Evolutionary conservation across 2,797 vertebrate species (phyloP).

Genomic region (Cephalopachus bancanus): DNA sequence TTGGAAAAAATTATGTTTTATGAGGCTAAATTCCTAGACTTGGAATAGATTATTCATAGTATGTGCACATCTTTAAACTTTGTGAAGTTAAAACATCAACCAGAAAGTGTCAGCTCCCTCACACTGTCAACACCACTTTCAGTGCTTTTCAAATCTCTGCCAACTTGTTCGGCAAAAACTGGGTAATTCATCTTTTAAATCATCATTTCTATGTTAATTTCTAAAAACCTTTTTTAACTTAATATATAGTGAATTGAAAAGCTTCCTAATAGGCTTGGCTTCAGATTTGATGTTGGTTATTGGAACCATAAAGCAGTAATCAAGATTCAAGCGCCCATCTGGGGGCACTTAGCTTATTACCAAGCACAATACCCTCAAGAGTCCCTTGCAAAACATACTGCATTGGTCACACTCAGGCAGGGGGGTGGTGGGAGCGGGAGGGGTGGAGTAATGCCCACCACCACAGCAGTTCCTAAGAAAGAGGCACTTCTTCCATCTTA

Average conservation of each 20-base stretch:
- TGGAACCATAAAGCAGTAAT: neutral
- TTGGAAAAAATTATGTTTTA: slow-evolving; percentile 59
- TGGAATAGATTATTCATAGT: slow-evolving; percentile 27
- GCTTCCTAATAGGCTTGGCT: slow-evolving; percentile 19
- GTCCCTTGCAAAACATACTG: slow-evolving; percentile 14
- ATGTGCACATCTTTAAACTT: slow-evolving; percentile 45
- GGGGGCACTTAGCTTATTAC: neutral
- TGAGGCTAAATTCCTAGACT: slow-evolving; percentile 58
- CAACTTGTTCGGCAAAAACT: slow-evolving; percentile 57
- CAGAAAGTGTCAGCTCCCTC: slow-evolving; percentile 59
- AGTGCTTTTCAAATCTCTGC: slow-evolving; percentile 65
- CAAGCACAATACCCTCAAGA: slow-evolving; percentile 3
- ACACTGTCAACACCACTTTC: slow-evolving; percentile 41
- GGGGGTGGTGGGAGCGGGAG: no score
- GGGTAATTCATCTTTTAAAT: slow-evolving; percentile 57
- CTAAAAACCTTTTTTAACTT: slow-evolving; percentile 52
- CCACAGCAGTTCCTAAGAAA: neutral
- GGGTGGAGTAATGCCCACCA: no score
- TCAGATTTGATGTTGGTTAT: slow-evolving; percentile 24
- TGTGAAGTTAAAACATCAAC: slow-evolving; percentile 64
- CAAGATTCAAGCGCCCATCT: slow-evolving; percentile 3
- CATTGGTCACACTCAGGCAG: neutral
- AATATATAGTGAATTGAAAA: slow-evolving; percentile 68
- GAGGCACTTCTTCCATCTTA: slow-evolving; percentile 12
- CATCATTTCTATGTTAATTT: slow-evolving; percentile 61